Evolutionary conservation across 1,140 invertebrate species (phyloP).

Genomic region (Hermatobates lingyangjiaoensis): DNA sequence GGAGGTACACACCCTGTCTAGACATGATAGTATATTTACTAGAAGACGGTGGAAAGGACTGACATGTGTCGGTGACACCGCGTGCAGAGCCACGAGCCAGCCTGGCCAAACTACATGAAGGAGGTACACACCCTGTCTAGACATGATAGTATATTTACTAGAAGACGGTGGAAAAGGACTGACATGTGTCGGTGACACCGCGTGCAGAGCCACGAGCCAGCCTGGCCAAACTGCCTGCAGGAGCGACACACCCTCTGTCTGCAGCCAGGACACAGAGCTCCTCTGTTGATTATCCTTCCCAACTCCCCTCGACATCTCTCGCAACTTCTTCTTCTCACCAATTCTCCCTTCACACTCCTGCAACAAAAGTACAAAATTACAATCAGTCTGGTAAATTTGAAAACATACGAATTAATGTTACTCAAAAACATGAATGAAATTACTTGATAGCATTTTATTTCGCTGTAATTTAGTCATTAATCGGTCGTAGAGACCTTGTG

Average conservation of each 20-base stretch:
- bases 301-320: slow-evolving; percentile 45
- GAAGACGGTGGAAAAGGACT: too few species aligned
- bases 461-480: too few species aligned
- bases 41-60: too few species aligned
- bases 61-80: slow-evolving; percentile 55
- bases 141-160: too few species aligned
- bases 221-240: slow-evolving; percentile 40
- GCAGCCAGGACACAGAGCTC: slow-evolving; percentile 46
- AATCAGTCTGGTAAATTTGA: too few species aligned
- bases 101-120: slow-evolving; percentile 39
- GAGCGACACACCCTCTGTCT: slow-evolving; percentile 49
- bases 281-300: slow-evolving; percentile 53
- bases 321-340: slow-evolving; percentile 39
- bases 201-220: slow-evolving; percentile 48
- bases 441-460: too few species aligned
- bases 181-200: slow-evolving; percentile 56
- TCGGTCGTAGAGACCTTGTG: too few species aligned
- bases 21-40: too few species aligned
- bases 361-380: too few species aligned
- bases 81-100: slow-evolving; percentile 48
- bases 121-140: slow-evolving; percentile 55
- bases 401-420: too few species aligned
- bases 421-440: too few species aligned
- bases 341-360: slow-evolving; percentile 43
- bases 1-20: slow-evolving; percentile 52